Percentiles rank a stretch among this genome's conserved stretches.
Evolutionary conservation across 2,113 vertebrate species (phyloP).

Genomic region (Chloropsis hardwickii): DNA sequence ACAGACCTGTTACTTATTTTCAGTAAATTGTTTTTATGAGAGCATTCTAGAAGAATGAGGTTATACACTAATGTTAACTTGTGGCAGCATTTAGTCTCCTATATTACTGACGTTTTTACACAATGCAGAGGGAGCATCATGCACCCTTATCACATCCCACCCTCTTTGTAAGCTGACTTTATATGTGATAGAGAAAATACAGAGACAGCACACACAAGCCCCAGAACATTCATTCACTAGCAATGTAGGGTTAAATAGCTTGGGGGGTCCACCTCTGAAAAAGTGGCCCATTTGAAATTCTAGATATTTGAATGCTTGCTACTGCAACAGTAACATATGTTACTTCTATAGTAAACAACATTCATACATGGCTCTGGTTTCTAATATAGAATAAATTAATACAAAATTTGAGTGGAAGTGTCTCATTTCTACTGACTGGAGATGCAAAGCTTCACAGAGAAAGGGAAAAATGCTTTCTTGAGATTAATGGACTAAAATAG

Average conservation of each 20-base stretch:
- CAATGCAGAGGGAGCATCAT: background rate
- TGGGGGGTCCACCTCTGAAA: background rate
- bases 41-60: background rate
- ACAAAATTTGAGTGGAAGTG: background rate
- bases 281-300: background rate
- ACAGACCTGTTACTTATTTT: background rate
- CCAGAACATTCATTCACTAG: background rate
- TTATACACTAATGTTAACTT: background rate
- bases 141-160: background rate
- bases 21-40: background rate
- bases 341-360: background rate
- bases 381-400: background rate
- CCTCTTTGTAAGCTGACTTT: background rate
- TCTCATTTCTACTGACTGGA: background rate
- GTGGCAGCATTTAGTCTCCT: background rate
- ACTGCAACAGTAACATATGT: background rate
- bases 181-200: background rate
- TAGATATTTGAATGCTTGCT: background rate
- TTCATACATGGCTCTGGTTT: background rate
- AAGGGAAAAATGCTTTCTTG: background rate
- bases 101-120: background rate
- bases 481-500: background rate
- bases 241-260: background rate
- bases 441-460: background rate
- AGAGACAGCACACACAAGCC: background rate